Evolutionary conservation across 2,888 invertebrate genomes (phyloP).

Genomic region (Gortyna flavago): DNA sequence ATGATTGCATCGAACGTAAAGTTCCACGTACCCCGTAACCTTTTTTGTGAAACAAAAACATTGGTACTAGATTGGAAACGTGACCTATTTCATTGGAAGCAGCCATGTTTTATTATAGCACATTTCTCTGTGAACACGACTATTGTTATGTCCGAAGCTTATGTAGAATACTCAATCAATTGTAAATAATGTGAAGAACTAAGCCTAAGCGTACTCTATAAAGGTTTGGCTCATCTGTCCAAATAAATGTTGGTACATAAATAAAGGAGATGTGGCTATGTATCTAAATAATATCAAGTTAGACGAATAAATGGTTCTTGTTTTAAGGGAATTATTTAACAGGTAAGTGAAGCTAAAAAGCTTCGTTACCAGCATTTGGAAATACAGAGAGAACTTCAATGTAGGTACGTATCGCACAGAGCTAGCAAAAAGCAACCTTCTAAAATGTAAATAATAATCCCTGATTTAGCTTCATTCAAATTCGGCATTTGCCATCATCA

Average conservation of each 20-base stretch:
- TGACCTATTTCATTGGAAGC: conserved; percentile 63
- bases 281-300: conserved; percentile 13
- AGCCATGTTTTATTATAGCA: conserved; percentile 60
- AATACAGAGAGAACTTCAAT: conserved; percentile 2
- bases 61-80: conserved; percentile 67
- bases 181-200: conserved; percentile 44
- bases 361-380: background rate
- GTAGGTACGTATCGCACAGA: background rate
- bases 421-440: background rate
- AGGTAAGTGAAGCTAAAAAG: background rate
- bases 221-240: conserved; percentile 31
- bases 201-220: conserved; percentile 17
- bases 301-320: conserved; percentile 17
- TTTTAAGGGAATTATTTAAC: conserved; percentile 32
- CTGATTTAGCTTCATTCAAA: conserved; percentile 27
- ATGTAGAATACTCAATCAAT: conserved; percentile 62
- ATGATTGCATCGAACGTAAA: conserved; percentile 61
- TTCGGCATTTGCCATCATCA: background rate
- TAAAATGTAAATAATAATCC: background rate
- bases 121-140: conserved; percentile 57
- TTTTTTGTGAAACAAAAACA: conserved; percentile 63
- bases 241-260: conserved; percentile 41
- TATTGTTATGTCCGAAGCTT: conserved; percentile 55
- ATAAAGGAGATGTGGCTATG: conserved; percentile 23
- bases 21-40: conserved; percentile 45